Evolutionary conservation across 2,797 vertebrate species (phyloP).

Genomic region (Mareca strepera): DNA sequence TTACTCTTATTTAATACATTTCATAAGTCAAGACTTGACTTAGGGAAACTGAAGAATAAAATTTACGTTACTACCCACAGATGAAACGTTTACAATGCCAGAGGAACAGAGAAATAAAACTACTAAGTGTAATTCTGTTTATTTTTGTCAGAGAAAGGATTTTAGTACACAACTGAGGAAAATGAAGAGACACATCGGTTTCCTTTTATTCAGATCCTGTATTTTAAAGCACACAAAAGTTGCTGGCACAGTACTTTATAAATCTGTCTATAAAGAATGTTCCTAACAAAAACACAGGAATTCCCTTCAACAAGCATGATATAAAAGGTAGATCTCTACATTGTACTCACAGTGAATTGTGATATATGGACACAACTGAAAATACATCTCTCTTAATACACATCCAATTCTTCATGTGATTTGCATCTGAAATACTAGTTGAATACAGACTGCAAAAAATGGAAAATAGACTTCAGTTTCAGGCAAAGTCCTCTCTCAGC

Average conservation of each 20-base stretch:
- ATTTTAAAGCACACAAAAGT: neutral
- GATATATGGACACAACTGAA: neutral
- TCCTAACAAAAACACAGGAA: neutral
- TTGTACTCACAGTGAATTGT: neutral
- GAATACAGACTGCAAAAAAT: neutral
- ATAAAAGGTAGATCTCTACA: neutral
- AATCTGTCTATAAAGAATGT: neutral
- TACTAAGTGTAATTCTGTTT: neutral
- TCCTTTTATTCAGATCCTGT: neutral
- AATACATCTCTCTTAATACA: neutral
- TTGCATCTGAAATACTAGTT: neutral
- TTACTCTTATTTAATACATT: neutral
- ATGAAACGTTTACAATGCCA: neutral
- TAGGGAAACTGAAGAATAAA: neutral
- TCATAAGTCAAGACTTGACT: neutral
- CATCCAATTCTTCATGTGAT: neutral
- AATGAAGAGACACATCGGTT: rapidly evolving
- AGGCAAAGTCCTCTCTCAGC: neutral
- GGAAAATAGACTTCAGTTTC: neutral
- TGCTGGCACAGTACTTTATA: neutral
- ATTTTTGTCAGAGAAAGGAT: neutral
- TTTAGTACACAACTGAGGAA: neutral
- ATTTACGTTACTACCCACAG: neutral
- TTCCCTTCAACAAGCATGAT: neutral
- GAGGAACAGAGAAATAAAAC: neutral